Conservation (phyloP, 2,888 invertebrate genomes). For the Laothoe populi region DNA sequence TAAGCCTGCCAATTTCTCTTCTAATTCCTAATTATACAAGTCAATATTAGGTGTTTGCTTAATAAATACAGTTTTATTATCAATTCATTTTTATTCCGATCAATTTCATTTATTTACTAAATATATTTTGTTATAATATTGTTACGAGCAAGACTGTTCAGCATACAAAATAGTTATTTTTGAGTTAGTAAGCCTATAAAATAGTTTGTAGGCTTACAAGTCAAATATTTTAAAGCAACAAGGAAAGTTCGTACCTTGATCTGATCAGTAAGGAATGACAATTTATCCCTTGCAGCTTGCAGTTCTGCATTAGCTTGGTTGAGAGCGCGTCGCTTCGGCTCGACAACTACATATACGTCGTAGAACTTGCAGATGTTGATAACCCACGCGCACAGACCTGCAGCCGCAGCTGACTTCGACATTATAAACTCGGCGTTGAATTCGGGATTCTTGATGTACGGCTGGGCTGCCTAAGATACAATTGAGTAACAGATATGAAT, state of each 20-base stretch:
- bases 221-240: background rate
- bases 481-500: too few species aligned
- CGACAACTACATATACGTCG: conserved; percentile 95
- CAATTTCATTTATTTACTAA: too few species aligned
- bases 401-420: conserved; percentile 95
- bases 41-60: too few species aligned
- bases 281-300: conserved; percentile 91
- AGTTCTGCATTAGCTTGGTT: conserved; percentile 94
- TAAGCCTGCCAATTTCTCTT: conserved; percentile 90
- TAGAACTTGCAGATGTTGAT: conserved; percentile 96
- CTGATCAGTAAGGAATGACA: conserved; percentile 90
- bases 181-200: too few species aligned
- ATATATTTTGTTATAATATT: too few species aligned
- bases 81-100: too few species aligned
- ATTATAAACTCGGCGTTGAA: conserved; percentile 93
- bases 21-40: conserved; percentile 84
- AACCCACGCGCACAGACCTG: conserved; percentile 97
- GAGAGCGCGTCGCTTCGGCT: conserved; percentile 95
- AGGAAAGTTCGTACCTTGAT: conserved; percentile 75
- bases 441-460: conserved; percentile 88
- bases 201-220: too few species aligned
- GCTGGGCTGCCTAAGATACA: conserved; percentile 77
- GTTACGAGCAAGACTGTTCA: too few species aligned
- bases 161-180: too few species aligned
- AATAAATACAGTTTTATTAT: too few species aligned